These are phyloP conservation scores for Aphelinus atriplicis DNA, from an alignment of 1,140 invertebrate species.

Conservation along the genomic window DNA sequence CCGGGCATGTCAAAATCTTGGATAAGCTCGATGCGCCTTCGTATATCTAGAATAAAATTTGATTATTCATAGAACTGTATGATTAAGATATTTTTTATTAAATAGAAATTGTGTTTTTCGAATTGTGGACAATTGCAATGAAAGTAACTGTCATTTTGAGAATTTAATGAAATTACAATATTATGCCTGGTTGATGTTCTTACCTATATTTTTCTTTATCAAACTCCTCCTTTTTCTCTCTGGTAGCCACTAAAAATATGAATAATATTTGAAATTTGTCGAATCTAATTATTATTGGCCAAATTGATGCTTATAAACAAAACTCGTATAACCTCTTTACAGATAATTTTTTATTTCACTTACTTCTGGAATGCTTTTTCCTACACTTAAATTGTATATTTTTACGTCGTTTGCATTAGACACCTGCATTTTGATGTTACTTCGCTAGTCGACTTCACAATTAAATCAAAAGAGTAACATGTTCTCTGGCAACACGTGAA, in stretches of 20 bases:
- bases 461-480: too few species aligned
- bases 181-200: constrained; percentile 42
- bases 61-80: too few species aligned
- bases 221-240: constrained; percentile 87
- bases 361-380: constrained; percentile 96
- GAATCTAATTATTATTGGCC: constrained; percentile 35
- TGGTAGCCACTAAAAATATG: constrained; percentile 84
- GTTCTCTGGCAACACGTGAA: too few species aligned
- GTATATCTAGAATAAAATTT: constrained; percentile 72
- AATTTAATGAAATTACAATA: too few species aligned
- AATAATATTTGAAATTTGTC: constrained; percentile 30
- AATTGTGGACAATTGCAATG: too few species aligned
- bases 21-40: constrained; percentile 92
- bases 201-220: constrained; percentile 88
- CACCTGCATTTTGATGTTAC: constrained; percentile 74
- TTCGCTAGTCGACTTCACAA: too few species aligned
- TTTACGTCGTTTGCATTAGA: constrained; percentile 93
- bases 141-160: too few species aligned
- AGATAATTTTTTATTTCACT: constrained; percentile 57
- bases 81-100: too few species aligned
- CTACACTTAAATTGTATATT: constrained; percentile 96
- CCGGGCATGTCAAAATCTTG: constrained; percentile 99
- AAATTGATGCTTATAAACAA: constrained; percentile 17
- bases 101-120: too few species aligned
- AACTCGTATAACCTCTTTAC: constrained; percentile 42